These are phyloP conservation scores for Mesembrinibis cayennensis DNA, from an alignment of 2,113 vertebrate genomes.

Conservation along the genomic window DNA sequence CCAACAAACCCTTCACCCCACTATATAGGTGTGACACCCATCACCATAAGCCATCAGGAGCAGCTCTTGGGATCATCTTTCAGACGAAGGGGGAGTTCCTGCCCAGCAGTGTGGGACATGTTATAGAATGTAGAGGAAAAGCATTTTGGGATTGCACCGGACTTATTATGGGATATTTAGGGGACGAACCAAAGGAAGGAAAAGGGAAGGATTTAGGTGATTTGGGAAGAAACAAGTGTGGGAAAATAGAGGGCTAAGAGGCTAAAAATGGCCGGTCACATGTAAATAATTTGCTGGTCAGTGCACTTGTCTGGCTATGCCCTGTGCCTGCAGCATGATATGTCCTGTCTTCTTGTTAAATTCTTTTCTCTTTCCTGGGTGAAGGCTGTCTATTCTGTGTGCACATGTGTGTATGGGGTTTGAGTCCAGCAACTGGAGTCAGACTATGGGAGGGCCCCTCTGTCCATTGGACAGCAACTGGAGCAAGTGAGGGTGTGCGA, in stretches of 20 bases:
- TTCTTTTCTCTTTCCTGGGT: background rate
- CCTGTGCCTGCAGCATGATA: accelerated
- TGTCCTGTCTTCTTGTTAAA: background rate
- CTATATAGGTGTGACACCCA: background rate
- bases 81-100: background rate
- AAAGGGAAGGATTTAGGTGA: background rate
- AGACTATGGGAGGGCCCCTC: background rate
- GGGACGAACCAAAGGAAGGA: background rate
- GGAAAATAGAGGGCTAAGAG: background rate
- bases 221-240: background rate
- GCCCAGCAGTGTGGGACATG: accelerated
- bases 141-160: background rate
- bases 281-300: background rate
- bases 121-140: background rate
- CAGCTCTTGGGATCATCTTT: background rate
- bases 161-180: background rate
- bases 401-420: no score
- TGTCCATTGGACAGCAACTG: background rate
- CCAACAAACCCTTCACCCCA: background rate
- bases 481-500: no score
- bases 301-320: background rate
- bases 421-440: background rate
- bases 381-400: background rate
- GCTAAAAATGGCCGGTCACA: background rate
- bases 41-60: background rate